phyloP scores from a whole-genome alignment of 1,140 invertebrate genomes.

The Drusus annulatus region DNA sequence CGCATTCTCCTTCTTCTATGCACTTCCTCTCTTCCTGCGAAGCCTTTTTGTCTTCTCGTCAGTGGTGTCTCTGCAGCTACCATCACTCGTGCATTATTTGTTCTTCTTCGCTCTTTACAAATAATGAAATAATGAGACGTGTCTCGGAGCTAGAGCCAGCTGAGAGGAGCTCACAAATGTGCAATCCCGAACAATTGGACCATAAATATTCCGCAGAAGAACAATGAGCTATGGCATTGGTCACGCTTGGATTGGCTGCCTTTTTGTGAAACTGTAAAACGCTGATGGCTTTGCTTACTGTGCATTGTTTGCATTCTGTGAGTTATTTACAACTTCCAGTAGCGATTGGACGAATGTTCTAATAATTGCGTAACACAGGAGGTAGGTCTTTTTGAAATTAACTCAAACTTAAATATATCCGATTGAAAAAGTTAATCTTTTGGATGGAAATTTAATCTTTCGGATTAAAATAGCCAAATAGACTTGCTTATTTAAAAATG shows the following conservation, averaged over 20 bases:
- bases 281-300: conserved; percentile 54
- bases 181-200: conserved; percentile 48
- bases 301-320: conserved; percentile 49
- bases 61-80: background rate
- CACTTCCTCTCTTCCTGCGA: conserved; percentile 42
- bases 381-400: background rate
- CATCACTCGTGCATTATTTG: background rate
- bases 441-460: too few species aligned
- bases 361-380: conserved; percentile 18
- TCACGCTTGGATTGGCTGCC: conserved; percentile 50
- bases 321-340: conserved; percentile 24
- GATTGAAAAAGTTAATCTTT: too few species aligned
- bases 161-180: conserved; percentile 39
- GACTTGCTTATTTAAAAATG: too few species aligned
- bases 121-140: conserved; percentile 17
- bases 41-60: conserved; percentile 10
- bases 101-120: background rate
- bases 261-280: conserved; percentile 52
- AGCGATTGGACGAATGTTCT: background rate
- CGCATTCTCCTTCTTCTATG: background rate
- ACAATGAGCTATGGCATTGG: conserved; percentile 35
- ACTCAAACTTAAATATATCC: too few species aligned
- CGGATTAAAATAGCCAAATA: too few species aligned
- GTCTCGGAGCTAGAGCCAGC: background rate
- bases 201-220: conserved; percentile 49